These are phyloP conservation scores for Orussus abietinus DNA, from an alignment of 1,140 invertebrate species.

Conservation along the genomic window DNA sequence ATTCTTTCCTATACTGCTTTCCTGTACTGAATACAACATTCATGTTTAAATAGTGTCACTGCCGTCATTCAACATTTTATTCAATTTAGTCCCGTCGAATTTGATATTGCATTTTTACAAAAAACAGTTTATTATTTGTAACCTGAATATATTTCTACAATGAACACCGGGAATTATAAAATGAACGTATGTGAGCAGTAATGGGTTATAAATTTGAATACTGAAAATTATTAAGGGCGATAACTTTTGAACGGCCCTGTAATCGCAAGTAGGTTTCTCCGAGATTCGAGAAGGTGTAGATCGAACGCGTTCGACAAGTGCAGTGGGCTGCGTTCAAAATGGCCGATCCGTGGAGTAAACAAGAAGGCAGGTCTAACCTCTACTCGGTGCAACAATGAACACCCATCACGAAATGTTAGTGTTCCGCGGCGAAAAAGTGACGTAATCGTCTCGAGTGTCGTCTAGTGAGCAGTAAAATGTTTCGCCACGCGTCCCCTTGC, in stretches of 20 bases:
- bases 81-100: no score
- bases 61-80: no score
- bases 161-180: neutral
- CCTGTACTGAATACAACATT: no score
- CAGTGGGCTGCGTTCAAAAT: constrained; percentile 39
- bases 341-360: constrained; percentile 45
- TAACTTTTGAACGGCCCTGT: constrained; percentile 10
- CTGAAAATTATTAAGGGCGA: neutral
- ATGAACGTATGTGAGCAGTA: neutral
- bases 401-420: constrained; percentile 8
- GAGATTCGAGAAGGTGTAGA: no score
- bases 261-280: no score
- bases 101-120: no score
- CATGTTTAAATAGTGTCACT: no score
- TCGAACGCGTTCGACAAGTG: constrained; percentile 19
- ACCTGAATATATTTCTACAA: constrained; percentile 1
- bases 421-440: constrained; percentile 9
- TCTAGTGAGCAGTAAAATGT: no score
- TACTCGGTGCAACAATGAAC: constrained; percentile 22
- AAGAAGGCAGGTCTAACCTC: constrained; percentile 46
- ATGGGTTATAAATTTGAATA: neutral
- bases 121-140: no score
- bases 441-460: constrained; percentile 1
- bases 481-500: constrained; percentile 1
- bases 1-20: no score